Evolutionary conservation across 2,888 invertebrate genomes (phyloP).

Genomic region (Hyposoter dolosus): DNA sequence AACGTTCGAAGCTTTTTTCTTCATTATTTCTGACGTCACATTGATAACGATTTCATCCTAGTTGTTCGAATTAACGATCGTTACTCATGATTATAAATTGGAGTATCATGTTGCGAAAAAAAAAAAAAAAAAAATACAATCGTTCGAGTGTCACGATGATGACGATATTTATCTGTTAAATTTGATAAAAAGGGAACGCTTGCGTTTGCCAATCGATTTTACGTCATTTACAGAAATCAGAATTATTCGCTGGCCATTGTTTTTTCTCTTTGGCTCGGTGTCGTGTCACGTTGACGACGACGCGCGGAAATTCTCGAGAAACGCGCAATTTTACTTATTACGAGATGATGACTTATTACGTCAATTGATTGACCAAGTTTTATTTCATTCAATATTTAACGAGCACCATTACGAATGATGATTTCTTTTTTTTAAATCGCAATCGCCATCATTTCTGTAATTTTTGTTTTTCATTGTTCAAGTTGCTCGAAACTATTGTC

Average conservation of each 20-base stretch:
- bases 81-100: conserved; percentile 24
- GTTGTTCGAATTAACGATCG: neutral
- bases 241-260: neutral
- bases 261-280: neutral
- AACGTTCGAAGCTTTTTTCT: neutral
- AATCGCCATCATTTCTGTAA: neutral
- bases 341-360: neutral
- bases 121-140: neutral
- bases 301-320: conserved; percentile 2
- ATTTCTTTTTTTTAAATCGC: neutral
- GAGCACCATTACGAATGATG: neutral
- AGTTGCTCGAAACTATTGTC: neutral
- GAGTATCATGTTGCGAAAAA: neutral
- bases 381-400: neutral
- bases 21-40: neutral
- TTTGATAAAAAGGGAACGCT: too few relatives aligned
- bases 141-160: neutral
- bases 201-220: neutral
- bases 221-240: neutral
- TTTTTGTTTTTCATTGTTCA: neutral
- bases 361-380: neutral
- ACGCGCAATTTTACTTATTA: neutral
- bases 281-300: too few relatives aligned
- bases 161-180: neutral
- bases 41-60: conserved; percentile 45